Evolutionary conservation across 2,888 invertebrate genomes (phyloP).

Genomic region (Noctua pronuba): DNA sequence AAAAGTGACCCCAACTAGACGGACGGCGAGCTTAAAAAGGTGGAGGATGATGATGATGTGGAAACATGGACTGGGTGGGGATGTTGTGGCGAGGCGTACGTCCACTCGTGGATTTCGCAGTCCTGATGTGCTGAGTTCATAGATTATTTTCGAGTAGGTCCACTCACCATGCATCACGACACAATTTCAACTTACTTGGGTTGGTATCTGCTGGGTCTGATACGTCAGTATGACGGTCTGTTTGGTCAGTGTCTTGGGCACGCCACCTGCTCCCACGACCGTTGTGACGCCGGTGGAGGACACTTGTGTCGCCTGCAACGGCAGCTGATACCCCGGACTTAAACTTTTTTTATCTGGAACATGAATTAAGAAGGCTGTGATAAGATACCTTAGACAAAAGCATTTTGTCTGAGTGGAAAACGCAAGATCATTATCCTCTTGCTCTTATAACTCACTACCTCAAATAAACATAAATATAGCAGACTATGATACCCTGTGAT

Average conservation of each 20-base stretch:
- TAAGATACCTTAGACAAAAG: not conserved
- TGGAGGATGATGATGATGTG: too few species aligned
- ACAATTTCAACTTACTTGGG: conserved; percentile 71
- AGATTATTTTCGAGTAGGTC: not conserved
- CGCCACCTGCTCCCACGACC: conserved; percentile 79
- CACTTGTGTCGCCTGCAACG: conserved; percentile 80
- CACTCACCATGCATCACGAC: not conserved
- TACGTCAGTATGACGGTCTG: conserved; percentile 89
- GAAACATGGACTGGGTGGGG: too few species aligned
- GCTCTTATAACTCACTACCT: not conserved
- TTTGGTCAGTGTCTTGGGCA: conserved; percentile 86
- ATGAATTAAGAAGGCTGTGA: not conserved
- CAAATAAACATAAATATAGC: not conserved
- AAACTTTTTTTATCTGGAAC: conserved; percentile 84
- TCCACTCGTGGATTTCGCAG: not conserved
- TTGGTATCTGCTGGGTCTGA: conserved; percentile 83
- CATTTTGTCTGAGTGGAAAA: too few species aligned
- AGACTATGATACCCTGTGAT: too few species aligned
- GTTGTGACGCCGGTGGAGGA: conserved; percentile 81
- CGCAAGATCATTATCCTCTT: not conserved
- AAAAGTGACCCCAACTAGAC: too few species aligned
- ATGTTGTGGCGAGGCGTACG: not conserved
- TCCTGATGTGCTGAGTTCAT: not conserved
- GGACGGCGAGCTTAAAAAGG: too few species aligned
- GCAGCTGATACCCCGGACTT: conserved; percentile 76